These are phyloP conservation scores for Pelusios castaneus DNA, from an alignment of 2,113 vertebrate species.

Conservation along the genomic window DNA sequence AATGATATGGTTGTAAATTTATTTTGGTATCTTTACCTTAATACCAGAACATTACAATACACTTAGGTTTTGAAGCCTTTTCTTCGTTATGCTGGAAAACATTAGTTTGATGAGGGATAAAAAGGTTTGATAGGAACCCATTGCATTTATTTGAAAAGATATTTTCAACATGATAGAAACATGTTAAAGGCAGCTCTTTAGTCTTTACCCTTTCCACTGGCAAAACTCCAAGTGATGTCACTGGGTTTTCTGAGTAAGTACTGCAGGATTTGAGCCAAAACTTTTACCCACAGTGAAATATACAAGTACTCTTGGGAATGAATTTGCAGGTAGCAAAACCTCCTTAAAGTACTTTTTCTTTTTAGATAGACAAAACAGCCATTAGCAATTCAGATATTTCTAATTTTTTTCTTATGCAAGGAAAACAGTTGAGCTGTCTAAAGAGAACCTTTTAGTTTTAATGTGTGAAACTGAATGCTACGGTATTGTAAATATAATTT, in stretches of 20 bases:
- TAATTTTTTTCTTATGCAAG: neutral
- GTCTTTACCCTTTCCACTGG: neutral
- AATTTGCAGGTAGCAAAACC: constrained; percentile 51
- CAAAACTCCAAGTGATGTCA: rapidly evolving
- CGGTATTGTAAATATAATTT: neutral
- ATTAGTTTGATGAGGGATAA: constrained; percentile 75
- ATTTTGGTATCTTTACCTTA: constrained; percentile 70
- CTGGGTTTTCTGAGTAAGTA: neutral
- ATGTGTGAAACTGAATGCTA: neutral
- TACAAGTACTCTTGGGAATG: constrained; percentile 53
- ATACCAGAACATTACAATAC: constrained; percentile 59
- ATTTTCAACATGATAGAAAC: constrained; percentile 46
- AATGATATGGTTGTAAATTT: constrained; percentile 69
- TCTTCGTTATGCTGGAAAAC: constrained; percentile 69
- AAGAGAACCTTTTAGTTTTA: constrained; percentile 20
- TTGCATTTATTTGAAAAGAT: constrained; percentile 60
- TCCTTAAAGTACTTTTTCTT: constrained; percentile 54
- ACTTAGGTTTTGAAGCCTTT: constrained; percentile 61
- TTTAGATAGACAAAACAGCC: constrained; percentile 22
- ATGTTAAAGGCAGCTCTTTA: neutral
- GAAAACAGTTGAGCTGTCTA: constrained; percentile 39
- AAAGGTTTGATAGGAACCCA: constrained; percentile 55
- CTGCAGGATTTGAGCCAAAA: neutral
- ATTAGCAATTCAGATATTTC: neutral
- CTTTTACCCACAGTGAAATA: neutral